Percentiles rank a stretch among this genome's conserved stretches.
These are phyloP conservation scores for Drosophila mulleri DNA, from an alignment of 2,888 invertebrate genomes.

Conservation along the genomic window DNA sequence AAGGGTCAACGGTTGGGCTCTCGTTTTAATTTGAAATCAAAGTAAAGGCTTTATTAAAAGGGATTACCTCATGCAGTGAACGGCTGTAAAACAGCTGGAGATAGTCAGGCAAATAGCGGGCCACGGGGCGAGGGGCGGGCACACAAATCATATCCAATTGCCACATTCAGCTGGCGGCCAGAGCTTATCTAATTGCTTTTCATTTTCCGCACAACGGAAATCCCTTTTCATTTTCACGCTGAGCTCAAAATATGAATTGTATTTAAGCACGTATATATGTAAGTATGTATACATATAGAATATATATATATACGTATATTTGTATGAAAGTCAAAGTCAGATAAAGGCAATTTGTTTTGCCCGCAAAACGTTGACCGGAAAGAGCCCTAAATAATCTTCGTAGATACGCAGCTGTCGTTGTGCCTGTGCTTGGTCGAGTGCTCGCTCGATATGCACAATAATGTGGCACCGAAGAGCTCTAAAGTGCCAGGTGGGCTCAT, in stretches of 20 bases:
- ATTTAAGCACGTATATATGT: slow-evolving; percentile 6
- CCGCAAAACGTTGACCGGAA: slow-evolving; percentile 31
- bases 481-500: slow-evolving; percentile 60
- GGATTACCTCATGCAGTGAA: neutral
- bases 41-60: slow-evolving; percentile 9
- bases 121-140: neutral
- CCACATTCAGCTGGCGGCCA: slow-evolving; percentile 48
- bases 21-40: slow-evolving; percentile 14
- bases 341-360: slow-evolving; percentile 73
- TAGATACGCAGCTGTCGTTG: slow-evolving; percentile 37
- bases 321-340: slow-evolving; percentile 30
- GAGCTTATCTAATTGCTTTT: slow-evolving; percentile 76
- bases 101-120: slow-evolving; percentile 1
- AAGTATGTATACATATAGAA: slow-evolving; percentile 7
- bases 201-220: slow-evolving; percentile 52
- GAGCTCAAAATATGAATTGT: slow-evolving; percentile 67
- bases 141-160: slow-evolving; percentile 58
- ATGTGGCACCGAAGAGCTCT: slow-evolving; percentile 70
- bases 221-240: slow-evolving; percentile 66
- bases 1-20: neutral
- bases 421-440: slow-evolving; percentile 26
- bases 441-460: slow-evolving; percentile 75
- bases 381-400: slow-evolving; percentile 51
- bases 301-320: slow-evolving; percentile 10
- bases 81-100: slow-evolving; percentile 25